phyloP scores from a whole-genome alignment of 2,888 invertebrate species.

The Tenthredo distinguenda region DNA sequence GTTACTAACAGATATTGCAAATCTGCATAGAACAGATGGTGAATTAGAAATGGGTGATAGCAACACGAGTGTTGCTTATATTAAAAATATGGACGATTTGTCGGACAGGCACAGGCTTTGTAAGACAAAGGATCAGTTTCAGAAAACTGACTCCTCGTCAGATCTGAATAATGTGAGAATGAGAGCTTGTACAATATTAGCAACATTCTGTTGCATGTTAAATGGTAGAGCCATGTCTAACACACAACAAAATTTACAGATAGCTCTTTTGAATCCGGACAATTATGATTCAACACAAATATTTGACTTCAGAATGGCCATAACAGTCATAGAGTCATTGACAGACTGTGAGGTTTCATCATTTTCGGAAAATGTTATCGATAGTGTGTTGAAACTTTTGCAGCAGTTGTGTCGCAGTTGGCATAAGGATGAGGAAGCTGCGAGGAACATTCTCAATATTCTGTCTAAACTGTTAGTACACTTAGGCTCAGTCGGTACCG shows the following conservation, averaged over 20 bases:
- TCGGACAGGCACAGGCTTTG: slow-evolving; percentile 16
- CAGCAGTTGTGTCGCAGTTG: slow-evolving; percentile 69
- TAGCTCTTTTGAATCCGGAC: slow-evolving; percentile 67
- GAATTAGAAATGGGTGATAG: slow-evolving; percentile 8
- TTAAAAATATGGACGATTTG: slow-evolving; percentile 32
- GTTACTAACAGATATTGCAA: slow-evolving; percentile 17
- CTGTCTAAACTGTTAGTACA: slow-evolving; percentile 67
- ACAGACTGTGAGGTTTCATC: slow-evolving; percentile 63
- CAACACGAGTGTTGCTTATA: slow-evolving; percentile 26
- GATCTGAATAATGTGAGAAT: slow-evolving; percentile 63
- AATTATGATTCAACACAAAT: slow-evolving; percentile 62
- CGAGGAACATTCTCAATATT: slow-evolving; percentile 71
- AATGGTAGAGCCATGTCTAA: slow-evolving; percentile 58
- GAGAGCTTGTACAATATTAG: slow-evolving; percentile 65
- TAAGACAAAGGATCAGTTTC: background rate
- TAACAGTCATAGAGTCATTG: slow-evolving; percentile 73
- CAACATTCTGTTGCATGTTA: slow-evolving; percentile 65
- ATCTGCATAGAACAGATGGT: background rate
- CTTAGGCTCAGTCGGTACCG: slow-evolving; percentile 26
- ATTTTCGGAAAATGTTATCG: slow-evolving; percentile 64
- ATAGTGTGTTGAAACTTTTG: slow-evolving; percentile 68
- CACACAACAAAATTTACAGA: slow-evolving; percentile 59
- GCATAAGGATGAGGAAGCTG: slow-evolving; percentile 70
- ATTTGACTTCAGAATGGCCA: slow-evolving; percentile 68
- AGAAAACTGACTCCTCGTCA: slow-evolving; percentile 34